phyloP scores from a whole-genome alignment of 2,888 invertebrate genomes.

The Ypsolopha sequella region DNA sequence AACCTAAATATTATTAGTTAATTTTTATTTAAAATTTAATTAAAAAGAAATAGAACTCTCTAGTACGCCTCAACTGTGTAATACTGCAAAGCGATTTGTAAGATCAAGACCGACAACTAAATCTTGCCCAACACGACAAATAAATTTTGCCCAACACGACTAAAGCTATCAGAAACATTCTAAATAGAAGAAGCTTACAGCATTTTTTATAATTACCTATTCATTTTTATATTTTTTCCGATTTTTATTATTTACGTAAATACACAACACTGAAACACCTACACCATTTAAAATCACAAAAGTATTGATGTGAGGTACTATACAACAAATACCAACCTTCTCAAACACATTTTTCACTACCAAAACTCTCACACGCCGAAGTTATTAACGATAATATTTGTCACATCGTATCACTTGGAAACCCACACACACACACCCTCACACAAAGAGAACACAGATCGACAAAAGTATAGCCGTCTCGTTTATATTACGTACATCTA shows the following conservation, averaged over 20 bases:
- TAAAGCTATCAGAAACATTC: slow-evolving; percentile 36
- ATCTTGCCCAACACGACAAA: slow-evolving; percentile 9
- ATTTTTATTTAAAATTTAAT: slow-evolving; percentile 9
- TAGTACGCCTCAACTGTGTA: slow-evolving; percentile 42
- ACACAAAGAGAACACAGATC: background rate
- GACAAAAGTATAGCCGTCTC: background rate
- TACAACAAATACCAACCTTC: background rate
- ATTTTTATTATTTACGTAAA: slow-evolving; percentile 11
- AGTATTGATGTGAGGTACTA: background rate
- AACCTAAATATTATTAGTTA: slow-evolving; percentile 3
- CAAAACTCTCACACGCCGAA: background rate
- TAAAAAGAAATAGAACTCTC: slow-evolving; percentile 11
- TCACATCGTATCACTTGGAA: background rate
- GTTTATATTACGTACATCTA: background rate
- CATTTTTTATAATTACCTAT: slow-evolving; percentile 13
- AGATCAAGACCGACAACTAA: background rate
- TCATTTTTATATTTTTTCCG: slow-evolving; percentile 13
- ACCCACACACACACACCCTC: background rate
- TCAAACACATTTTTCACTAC: background rate
- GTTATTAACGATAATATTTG: background rate
- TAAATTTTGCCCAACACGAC: slow-evolving; percentile 12
- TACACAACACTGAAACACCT: slow-evolving; percentile 36
- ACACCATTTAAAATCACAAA: slow-evolving; percentile 11
- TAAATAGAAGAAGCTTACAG: slow-evolving; percentile 30
- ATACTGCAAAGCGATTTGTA: slow-evolving; percentile 32